Evolutionary conservation across 1,140 invertebrate genomes (phyloP).

Genomic region (Araneus ventricosus): DNA sequence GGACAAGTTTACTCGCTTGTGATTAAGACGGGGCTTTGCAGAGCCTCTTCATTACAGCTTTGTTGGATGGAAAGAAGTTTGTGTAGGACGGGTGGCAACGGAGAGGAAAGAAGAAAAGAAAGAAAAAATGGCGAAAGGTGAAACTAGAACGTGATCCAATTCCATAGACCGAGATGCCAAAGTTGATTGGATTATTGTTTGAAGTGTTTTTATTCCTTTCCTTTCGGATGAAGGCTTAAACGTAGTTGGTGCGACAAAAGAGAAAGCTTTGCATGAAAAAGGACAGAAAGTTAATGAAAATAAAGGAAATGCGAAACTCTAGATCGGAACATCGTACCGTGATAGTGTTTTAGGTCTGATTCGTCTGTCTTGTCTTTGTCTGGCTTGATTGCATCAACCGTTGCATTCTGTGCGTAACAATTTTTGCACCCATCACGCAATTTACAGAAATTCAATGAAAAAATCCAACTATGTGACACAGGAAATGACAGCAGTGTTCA

Average conservation of each 20-base stretch:
- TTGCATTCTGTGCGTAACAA: no score
- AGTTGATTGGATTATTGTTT: neutral
- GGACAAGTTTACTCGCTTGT: constrained; percentile 48
- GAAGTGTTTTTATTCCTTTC: neutral
- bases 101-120: neutral
- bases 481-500: no score
- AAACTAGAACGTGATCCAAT: constrained; percentile 21
- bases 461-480: no score
- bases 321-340: no score
- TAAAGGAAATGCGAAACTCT: no score
- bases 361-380: no score
- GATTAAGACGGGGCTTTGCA: constrained; percentile 53
- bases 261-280: neutral
- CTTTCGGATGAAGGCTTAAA: neutral
- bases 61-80: constrained; percentile 44
- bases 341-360: no score
- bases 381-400: no score
- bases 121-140: neutral
- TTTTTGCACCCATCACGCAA: no score
- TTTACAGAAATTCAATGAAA: no score
- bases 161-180: neutral
- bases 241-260: neutral
- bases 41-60: constrained; percentile 51
- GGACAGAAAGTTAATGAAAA: no score
- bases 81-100: neutral